Conservation (phyloP, 1,140 invertebrate species). For the Diabrotica undecimpunctata region DNA sequence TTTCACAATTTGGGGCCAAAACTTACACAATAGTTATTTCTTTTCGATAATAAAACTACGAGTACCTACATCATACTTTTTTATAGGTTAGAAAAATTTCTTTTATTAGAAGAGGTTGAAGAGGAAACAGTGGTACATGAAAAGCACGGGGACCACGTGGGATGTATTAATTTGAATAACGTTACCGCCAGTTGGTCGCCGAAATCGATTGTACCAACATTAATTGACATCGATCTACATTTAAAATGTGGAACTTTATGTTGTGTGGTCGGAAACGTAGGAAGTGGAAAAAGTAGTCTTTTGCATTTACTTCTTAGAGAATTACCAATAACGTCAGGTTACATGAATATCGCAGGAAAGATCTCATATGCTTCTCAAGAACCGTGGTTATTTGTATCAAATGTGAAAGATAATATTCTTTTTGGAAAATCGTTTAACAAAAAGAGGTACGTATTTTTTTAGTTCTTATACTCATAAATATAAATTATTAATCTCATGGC, state of each 20-base stretch:
- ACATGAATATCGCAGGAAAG: conserved; percentile 46
- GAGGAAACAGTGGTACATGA: conserved; percentile 27
- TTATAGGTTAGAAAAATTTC: conserved; percentile 53
- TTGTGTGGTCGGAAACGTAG: conserved; percentile 69
- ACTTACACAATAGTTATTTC: too few species aligned
- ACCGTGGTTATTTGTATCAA: conserved; percentile 57
- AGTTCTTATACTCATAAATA: too few species aligned
- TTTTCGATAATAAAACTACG: too few species aligned
- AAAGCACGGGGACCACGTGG: conserved; percentile 49
- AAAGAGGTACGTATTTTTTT: conserved; percentile 28
- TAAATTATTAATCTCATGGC: too few species aligned
- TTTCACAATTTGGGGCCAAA: too few species aligned
- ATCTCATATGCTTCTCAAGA: conserved; percentile 62
- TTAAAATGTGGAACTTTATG: conserved; percentile 62
- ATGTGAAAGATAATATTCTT: conserved; percentile 59
- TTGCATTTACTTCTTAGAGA: conserved; percentile 78
- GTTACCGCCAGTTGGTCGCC: conserved; percentile 59
- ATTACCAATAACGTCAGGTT: conserved; percentile 56
- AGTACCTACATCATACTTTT: background rate
- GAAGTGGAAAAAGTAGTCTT: conserved; percentile 73
- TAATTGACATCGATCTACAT: conserved; percentile 59
- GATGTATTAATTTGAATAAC: conserved; percentile 50
- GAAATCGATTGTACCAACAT: conserved; percentile 55
- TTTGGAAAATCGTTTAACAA: conserved; percentile 52
- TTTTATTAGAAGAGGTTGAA: conserved; percentile 35